Evolutionary conservation across 2,797 vertebrate genomes (phyloP), one percentile per base, ranked within the genome.

Genomic region (Takifugu rubripes): DNA sequence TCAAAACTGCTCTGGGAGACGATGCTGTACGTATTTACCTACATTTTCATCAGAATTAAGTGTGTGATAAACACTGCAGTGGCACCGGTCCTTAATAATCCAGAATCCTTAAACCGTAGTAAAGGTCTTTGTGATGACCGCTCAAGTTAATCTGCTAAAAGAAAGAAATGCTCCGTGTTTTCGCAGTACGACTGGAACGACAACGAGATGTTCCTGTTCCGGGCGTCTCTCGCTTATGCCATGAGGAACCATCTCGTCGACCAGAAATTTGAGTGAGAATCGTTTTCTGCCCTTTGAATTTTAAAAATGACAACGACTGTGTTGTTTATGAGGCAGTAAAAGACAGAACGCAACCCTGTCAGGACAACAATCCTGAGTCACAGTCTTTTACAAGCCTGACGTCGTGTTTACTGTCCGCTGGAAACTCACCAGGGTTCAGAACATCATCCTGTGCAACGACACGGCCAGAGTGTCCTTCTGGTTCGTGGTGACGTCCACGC

Each of bases 131-230:
- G 31, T 33, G 31, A 10, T 36, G 8, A 10, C 27, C n/a, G 43
- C 25, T 27, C 1, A 33, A 33, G 5, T 33, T 33, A 9, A 33
- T 33, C 11, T 11, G 33, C 8, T 33, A 33, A 33, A 33, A 33
- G 33, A 9, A 33, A 9, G 6, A 1, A 2, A 2, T 33, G 33
- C 5, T 33, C 3, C 71, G 21, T 78, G 10, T 54, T 49, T 0
- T 89, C 88, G 57, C 88, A 99, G 97, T 98, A 99, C 24, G 57
- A 49, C 9, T 99, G 97, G 96, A 90, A 94, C 74, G 59, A 88
- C 24, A 92, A 86, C 77, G 95, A 99, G 82, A 92, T 91, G 80
- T 97, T 93, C 84, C 87, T 98, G 31, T 99, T 99, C 86, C 93
- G 77, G 85, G 92, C 97, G 0, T 82, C 94, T 61, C 61, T 99